Evolutionary conservation across 2,888 invertebrate species (phyloP).

Genomic region (Brachyopa scutellaris): DNA sequence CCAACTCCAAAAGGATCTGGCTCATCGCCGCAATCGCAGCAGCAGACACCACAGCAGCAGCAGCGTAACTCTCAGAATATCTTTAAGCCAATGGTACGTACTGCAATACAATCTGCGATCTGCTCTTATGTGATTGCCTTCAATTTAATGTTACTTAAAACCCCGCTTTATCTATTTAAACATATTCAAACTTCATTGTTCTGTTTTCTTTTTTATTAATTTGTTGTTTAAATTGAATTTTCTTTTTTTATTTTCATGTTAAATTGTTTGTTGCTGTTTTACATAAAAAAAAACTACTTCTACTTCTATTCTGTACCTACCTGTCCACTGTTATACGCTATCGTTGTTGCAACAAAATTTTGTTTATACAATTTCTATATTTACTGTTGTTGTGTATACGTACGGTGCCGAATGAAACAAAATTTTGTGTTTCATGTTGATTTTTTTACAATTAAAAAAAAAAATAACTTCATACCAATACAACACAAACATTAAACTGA

Average conservation of each 20-base stretch:
- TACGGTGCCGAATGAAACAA: slow-evolving; percentile 71
- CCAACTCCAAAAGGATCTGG: slow-evolving; percentile 90
- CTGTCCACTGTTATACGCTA: slow-evolving; percentile 60
- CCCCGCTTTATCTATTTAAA: slow-evolving; percentile 48
- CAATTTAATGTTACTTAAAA: too few relatives aligned
- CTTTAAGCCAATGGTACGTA: slow-evolving; percentile 93
- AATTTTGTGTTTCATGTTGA: slow-evolving; percentile 50
- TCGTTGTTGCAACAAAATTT: slow-evolving; percentile 46
- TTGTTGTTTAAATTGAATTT: slow-evolving; percentile 80
- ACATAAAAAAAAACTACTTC: slow-evolving; percentile 48
- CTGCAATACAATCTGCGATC: not conserved
- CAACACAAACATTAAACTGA: slow-evolving; percentile 65
- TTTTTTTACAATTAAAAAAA: slow-evolving; percentile 40
- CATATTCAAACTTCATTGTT: slow-evolving; percentile 19
- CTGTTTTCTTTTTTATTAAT: slow-evolving; percentile 62
- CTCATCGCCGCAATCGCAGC: slow-evolving; percentile 83
- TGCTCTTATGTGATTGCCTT: not conserved
- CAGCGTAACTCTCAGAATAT: slow-evolving; percentile 92
- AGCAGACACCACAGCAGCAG: slow-evolving; percentile 85
- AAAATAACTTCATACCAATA: slow-evolving; percentile 70
- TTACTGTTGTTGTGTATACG: slow-evolving; percentile 56
- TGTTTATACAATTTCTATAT: slow-evolving; percentile 42
- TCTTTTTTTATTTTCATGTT: slow-evolving; percentile 73
- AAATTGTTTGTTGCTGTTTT: slow-evolving; percentile 71
- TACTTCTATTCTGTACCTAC: slow-evolving; percentile 60